Percentiles rank a stretch among this genome's conserved stretches.
These are phyloP conservation scores for Pelusios castaneus DNA, from an alignment of 2,113 vertebrate species.

Conservation along the genomic window DNA sequence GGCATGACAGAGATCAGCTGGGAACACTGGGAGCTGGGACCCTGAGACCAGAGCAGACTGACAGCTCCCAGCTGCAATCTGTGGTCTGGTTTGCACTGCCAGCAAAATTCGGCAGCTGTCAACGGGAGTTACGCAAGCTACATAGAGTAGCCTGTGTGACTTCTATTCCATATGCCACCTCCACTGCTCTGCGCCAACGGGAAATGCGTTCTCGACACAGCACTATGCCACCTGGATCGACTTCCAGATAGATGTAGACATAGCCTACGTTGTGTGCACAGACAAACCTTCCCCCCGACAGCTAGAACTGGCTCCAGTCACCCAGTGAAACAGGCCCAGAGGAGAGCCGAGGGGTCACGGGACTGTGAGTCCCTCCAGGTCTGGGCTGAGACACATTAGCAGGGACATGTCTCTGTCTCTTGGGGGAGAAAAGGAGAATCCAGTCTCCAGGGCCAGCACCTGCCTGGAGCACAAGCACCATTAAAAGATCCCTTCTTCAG, in stretches of 20 bases:
- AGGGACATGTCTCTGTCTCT: not conserved
- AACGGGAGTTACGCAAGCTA: too few species aligned
- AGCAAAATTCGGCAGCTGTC: too few species aligned
- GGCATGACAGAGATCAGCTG: not conserved
- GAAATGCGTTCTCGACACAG: too few species aligned
- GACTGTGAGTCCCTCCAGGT: not conserved
- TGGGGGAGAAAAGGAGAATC: not conserved
- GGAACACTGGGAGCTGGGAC: not conserved
- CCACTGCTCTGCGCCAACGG: too few species aligned
- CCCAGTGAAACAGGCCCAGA: too few species aligned
- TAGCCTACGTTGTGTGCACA: not conserved
- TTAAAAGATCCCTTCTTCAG: not conserved
- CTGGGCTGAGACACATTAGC: not conserved
- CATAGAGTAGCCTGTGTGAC: too few species aligned
- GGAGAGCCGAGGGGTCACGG: too few species aligned
- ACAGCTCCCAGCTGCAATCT: not conserved
- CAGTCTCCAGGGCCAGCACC: not conserved
- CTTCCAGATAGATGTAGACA: too few species aligned
- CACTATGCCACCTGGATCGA: too few species aligned
- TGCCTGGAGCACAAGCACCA: not conserved
- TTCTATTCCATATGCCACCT: too few species aligned
- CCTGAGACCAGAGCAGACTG: accelerated
- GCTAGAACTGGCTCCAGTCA: not conserved
- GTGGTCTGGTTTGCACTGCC: too few species aligned
- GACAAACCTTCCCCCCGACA: not conserved